Percentiles rank a stretch among this genome's conserved stretches.
Conservation (phyloP, 2,797 vertebrate genomes). For the Pseudocheirus occidentalis region DNA sequence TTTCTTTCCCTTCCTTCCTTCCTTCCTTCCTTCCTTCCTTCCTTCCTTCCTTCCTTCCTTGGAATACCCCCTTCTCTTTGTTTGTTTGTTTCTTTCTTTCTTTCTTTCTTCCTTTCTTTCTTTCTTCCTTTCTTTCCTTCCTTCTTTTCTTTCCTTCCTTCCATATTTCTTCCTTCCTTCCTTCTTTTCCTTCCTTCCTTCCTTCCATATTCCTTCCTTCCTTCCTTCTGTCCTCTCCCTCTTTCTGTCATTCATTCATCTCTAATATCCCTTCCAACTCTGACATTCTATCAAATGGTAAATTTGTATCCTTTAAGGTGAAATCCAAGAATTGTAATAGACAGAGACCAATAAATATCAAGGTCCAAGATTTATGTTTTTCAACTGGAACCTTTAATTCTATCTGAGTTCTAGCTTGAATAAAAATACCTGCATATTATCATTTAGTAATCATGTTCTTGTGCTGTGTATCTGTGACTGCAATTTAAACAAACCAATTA, state of each 20-base stretch:
- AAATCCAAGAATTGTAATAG: background rate
- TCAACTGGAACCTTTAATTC: background rate
- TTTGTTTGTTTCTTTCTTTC: too few relatives aligned
- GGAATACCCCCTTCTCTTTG: too few relatives aligned
- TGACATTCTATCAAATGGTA: background rate
- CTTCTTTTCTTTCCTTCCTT: too few relatives aligned
- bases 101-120: too few relatives aligned
- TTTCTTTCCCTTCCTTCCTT: too few relatives aligned
- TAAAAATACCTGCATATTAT: background rate
- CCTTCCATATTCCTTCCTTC: too few relatives aligned
- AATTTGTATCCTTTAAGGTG: background rate
- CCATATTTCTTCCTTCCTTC: accelerated
- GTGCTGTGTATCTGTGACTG: background rate
- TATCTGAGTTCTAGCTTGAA: background rate
- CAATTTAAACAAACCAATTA: background rate
- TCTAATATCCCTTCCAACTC: background rate
- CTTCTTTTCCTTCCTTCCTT: background rate
- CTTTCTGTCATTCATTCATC: background rate
- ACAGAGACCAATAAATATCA: background rate
- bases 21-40: too few relatives aligned
- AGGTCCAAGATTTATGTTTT: background rate
- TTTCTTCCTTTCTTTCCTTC: background rate
- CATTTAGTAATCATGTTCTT: background rate
- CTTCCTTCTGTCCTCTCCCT: background rate
- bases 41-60: too few relatives aligned